Conservation (phyloP, 2,888 invertebrate species). For the Ptychoptera contaminata region DNA sequence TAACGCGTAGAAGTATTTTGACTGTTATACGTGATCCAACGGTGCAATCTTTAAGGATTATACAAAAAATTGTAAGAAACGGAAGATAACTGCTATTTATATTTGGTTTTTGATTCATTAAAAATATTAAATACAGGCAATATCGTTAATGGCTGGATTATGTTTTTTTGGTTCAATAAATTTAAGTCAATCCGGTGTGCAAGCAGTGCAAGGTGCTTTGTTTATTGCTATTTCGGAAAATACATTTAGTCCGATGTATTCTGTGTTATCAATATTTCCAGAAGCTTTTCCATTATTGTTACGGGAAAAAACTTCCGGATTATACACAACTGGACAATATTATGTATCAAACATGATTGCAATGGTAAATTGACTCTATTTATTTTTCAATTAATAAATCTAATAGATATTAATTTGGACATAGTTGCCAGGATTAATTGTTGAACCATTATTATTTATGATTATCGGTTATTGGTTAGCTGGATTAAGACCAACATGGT, state of each 20-base stretch:
- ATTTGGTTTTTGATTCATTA: constrained; percentile 1
- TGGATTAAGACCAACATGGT: constrained; percentile 51
- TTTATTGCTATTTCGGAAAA: constrained; percentile 82
- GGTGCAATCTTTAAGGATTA: constrained; percentile 54
- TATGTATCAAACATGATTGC: constrained; percentile 66
- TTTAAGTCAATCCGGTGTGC: constrained; percentile 65
- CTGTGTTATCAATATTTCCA: constrained; percentile 71
- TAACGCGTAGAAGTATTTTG: constrained; percentile 58
- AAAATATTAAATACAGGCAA: constrained; percentile 31
- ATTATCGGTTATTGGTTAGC: constrained; percentile 75
- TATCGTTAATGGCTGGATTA: constrained; percentile 64
- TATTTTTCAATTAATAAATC: constrained; percentile 11
- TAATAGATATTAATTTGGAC: constrained; percentile 11
- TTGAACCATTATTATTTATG: constrained; percentile 71
- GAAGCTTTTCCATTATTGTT: constrained; percentile 62
- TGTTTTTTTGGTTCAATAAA: constrained; percentile 65
- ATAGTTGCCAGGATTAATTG: constrained; percentile 73
- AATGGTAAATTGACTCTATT: constrained; percentile 41
- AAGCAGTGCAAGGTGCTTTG: constrained; percentile 73
- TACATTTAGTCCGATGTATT: constrained; percentile 83
- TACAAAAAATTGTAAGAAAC: constrained; percentile 73
- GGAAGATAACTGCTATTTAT: constrained; percentile 3
- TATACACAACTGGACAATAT: constrained; percentile 66
- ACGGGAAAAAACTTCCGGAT: constrained; percentile 65
- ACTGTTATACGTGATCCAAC: constrained; percentile 66